Evolutionary conservation across 2,888 invertebrate species (phyloP), one percentile per base, ranked within the genome.

Genomic region (Orthonevra nobilis): DNA sequence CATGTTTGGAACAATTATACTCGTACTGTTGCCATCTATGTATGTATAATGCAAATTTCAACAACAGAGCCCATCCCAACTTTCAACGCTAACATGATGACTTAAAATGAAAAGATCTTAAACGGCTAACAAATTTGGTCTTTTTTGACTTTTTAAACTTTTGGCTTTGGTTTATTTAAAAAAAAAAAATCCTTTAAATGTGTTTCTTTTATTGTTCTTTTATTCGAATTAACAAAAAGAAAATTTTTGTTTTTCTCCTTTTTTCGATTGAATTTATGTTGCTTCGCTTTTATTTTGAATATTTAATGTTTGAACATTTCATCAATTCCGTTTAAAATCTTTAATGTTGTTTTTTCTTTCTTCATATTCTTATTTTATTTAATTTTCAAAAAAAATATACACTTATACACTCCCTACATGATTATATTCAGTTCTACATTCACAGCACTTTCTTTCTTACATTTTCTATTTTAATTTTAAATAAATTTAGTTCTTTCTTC

Each of bases 271-370:
- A n/a, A n/a, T n/a, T n/a, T n/a, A n/a, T n/a, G n/a, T n/a, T n/a
- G n/a, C n/a, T n/a, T n/a, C n/a, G n/a, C n/a, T n/a, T n/a, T n/a
- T n/a, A n/a, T n/a, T 64, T 23, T 4, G 5, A 3, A 12, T 66
- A 34, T 44, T 66, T 46, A 44, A 42, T 52, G 14, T 40, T 34
- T 54, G 36, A 36, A 46, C 34, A 54, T 42, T 56, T 56, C 6
- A 52, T 66, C 61, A 74, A 74, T 74, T 74, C 70, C 75, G 70
- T 75, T 75, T 69, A 75, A 75, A 75, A 70, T 69, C 74, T 58
- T 64, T 68, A 17, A 9, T 30, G 60, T 52, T 38, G n/a, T 9
- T 60, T 20, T 15, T 23, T 26, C 15, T 23, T 23, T 20, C n/a
- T 40, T 73, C n/a, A n/a, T n/a, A n/a, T n/a, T n/a, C n/a, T 50